A percentile compares a stretch with the other conserved stretches of the same genome.
Evolutionary conservation across 2,888 invertebrate genomes (phyloP).

Genomic region (Odontocerum albicorne): DNA sequence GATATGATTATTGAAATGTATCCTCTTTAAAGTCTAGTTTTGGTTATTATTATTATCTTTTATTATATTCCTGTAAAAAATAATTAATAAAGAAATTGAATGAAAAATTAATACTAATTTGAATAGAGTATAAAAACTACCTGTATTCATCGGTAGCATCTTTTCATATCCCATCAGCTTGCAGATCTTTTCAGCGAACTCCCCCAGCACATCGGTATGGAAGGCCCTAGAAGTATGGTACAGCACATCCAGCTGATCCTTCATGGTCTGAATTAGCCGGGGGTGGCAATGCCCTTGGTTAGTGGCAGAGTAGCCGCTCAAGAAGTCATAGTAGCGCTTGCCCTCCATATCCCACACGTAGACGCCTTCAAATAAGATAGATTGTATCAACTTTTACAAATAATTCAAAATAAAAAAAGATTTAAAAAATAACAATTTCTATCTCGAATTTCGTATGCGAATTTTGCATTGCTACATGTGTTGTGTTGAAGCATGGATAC

Average conservation of each 20-base stretch:
- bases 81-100: no score
- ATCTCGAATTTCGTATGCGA: no score
- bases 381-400: no score
- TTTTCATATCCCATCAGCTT: slow-evolving; percentile 74
- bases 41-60: no score
- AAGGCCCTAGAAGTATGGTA: slow-evolving; percentile 81
- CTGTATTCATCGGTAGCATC: slow-evolving; percentile 83
- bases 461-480: no score
- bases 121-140: slow-evolving; percentile 39
- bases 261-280: slow-evolving; percentile 63
- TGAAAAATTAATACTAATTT: no score
- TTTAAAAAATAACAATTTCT: no score
- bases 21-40: no score
- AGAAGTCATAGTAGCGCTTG: slow-evolving; percentile 74
- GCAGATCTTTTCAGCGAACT: slow-evolving; percentile 72
- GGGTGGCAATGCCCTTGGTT: slow-evolving; percentile 84
- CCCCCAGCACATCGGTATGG: slow-evolving; percentile 72
- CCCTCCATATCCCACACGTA: slow-evolving; percentile 84
- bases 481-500: no score
- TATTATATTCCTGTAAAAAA: no score
- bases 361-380: slow-evolving; percentile 68
- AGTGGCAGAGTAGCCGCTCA: slow-evolving; percentile 80
- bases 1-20: no score
- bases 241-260: slow-evolving; percentile 60
- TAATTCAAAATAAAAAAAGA: no score